Evolutionary conservation across 2,113 vertebrate species (phyloP), one percentile per base, ranked within the genome.

Genomic region (Brachyhypopomus gauderio): DNA sequence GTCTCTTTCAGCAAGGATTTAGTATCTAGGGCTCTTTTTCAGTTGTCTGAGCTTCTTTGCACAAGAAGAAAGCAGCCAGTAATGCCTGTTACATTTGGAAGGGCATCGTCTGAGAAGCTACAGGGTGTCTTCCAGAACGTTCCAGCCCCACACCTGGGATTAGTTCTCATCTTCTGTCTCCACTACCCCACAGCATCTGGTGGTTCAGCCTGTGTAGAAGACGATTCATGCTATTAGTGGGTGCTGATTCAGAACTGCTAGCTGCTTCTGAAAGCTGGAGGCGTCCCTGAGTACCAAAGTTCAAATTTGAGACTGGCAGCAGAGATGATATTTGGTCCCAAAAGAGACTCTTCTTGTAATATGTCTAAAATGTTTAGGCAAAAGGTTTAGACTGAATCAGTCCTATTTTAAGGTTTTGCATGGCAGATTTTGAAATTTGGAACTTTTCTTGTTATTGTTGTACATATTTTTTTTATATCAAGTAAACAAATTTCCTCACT

Each of bases 1-100:
- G 14, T 3, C 34, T 56, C 27, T 22, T 71, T 67, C 36, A 69
- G n/a, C 38, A 59, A n/a, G 30, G 22, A 72, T 59, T 52, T 19
- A 22, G 73, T 23, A 60, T 62, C 62, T 69, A 52, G 36, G 81
- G 23, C 36, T 55, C 62, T 45, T 38, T 75, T 79, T 79, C 36
- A 83, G 69, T 75, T 23, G 23, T 23, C 55, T 23, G 16, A 16
- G 16, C 60, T 78, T 30, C 60, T 79, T 75, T 79, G 72, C 30
- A 74, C 14, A 19, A 41, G 41, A 45, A 67, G 22, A 41, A 48
- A 60, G 20, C 36, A 23, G 45, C 45, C 19, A 30, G 19, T 67
- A 66, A 62, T 55, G 34, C 38, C 5, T 62, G 14, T 52, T 48
- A 56, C 75, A 48, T 77, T 67, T 76, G 36, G 36, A 66, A 58